Base-by-base conservation (phyloP, 2,888 invertebrate species). In the Pheosia tremula region DNA sequence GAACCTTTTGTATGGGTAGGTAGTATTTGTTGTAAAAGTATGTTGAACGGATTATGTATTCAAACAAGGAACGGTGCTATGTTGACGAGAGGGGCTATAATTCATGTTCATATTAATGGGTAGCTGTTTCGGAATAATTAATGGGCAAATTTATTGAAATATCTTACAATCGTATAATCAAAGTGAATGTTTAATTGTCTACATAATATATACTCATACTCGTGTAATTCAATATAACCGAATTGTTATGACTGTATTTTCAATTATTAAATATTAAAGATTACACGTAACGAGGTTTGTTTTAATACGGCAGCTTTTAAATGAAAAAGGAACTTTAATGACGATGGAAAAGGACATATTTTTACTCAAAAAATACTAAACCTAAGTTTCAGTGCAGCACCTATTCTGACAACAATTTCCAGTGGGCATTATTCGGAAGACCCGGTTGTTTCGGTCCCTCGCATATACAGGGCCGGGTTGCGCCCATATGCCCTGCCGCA, bases 401-500 rank as follows among this genome's bases (percentile, higher is more conserved):
- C 64, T 67, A 47, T 61, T 68, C 24, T 75, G 76, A 68, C 88
- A 88, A 66, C 89, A 89, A 39, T 77, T 67, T 13, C 83, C 81
- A 0, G 87, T 84, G 0, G 89, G 80, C 0, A 83, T 85, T 41
- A 89, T 84, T 41, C 72, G 71, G 61, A 81, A 89, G 6, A 86
- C 57, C 6, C 89, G 74, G 64, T 88, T 87, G 58, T 79, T 83
- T 45, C 89, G 78, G 59, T 89, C 89, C 58, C 77, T 84, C 2
- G 88, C 89, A 67, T 79, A 88, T 9, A 88, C 85, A 0, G 84
- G 82, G 0, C 81, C 82, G 0, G 79, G 79, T 3, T 66, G 53
- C 0, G 82, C 67, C 74, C 82, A 88, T 11, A 83, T 6, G 4
- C 84, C 88, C 65, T 71, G 70, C 62, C 69, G 80, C 7, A 90